phyloP scores from a whole-genome alignment of 1,140 invertebrate species.

The Periplaneta americana region DNA sequence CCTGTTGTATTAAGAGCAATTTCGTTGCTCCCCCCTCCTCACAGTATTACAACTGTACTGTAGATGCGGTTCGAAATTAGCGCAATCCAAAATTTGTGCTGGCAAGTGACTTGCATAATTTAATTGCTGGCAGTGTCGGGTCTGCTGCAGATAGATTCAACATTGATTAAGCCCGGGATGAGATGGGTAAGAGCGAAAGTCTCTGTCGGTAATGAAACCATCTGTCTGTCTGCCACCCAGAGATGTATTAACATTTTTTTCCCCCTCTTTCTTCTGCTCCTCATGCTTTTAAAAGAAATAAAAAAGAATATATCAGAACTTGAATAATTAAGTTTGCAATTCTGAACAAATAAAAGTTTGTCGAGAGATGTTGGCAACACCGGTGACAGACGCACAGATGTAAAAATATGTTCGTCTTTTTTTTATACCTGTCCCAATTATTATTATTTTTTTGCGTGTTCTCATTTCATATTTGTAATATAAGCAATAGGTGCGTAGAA shows the following conservation, averaged over 20 bases:
- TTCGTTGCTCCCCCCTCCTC: background rate
- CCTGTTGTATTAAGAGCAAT: background rate
- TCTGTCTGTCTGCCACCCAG: background rate
- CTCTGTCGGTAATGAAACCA: background rate
- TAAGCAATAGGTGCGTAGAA: too few species aligned
- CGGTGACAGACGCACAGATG: too few species aligned
- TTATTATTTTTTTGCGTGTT: too few species aligned
- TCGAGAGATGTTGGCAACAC: background rate
- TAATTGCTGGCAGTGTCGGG: background rate
- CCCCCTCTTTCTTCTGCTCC: too few species aligned
- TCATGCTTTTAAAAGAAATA: too few species aligned
- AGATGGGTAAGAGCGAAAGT: background rate
- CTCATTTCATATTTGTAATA: too few species aligned
- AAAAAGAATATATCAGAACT: background rate
- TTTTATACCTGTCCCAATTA: too few species aligned
- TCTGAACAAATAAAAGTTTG: background rate
- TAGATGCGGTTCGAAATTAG: background rate
- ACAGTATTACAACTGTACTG: background rate
- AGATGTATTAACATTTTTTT: background rate
- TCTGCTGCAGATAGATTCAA: background rate
- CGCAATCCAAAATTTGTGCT: background rate
- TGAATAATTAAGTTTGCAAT: background rate
- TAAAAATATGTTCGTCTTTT: too few species aligned
- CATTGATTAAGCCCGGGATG: background rate
- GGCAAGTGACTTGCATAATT: background rate